Percentiles rank a stretch among this genome's conserved stretches.
These are phyloP conservation scores for Hippocampus mohnikei DNA, from an alignment of 2,113 vertebrate species.

Conservation along the genomic window DNA sequence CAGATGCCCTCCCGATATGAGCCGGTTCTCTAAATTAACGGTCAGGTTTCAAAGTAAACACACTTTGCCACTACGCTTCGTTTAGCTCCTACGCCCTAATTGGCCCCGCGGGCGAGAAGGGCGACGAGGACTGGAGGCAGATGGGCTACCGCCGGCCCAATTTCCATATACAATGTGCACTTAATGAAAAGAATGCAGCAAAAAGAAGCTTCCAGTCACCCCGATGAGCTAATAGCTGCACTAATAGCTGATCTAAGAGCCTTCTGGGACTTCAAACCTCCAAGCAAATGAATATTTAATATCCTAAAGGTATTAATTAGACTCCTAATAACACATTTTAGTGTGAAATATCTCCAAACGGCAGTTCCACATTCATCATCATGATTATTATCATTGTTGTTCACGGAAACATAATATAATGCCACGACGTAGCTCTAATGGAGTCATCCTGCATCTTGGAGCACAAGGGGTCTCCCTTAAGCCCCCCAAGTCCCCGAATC, in stretches of 20 bases:
- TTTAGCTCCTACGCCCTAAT: conserved; percentile 58
- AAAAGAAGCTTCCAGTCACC: conserved; percentile 46
- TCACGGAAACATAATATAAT: neutral
- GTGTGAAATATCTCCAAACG: conserved; percentile 7
- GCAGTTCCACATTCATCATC: neutral
- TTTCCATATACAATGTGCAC: conserved; percentile 44
- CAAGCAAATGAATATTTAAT: conserved; percentile 24
- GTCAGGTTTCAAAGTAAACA: conserved; percentile 59
- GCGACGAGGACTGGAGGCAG: neutral
- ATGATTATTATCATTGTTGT: neutral
- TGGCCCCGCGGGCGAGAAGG: conserved; percentile 50
- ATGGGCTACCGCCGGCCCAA: conserved; percentile 32
- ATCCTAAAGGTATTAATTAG: conserved; percentile 40
- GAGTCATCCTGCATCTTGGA: neutral
- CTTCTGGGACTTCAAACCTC: conserved; percentile 10
- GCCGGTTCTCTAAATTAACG: neutral
- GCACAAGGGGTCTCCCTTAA: too few relatives aligned
- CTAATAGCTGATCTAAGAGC: conserved; percentile 9
- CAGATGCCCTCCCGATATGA: neutral
- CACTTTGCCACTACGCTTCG: conserved; percentile 56
- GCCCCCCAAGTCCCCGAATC: too few relatives aligned
- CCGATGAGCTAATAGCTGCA: conserved; percentile 19
- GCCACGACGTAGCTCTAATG: neutral
- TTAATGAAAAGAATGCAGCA: conserved; percentile 52
- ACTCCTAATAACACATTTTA: conserved; percentile 11